phyloP scores from a whole-genome alignment of 2,888 invertebrate species.

The Smittia aterrima region DNA sequence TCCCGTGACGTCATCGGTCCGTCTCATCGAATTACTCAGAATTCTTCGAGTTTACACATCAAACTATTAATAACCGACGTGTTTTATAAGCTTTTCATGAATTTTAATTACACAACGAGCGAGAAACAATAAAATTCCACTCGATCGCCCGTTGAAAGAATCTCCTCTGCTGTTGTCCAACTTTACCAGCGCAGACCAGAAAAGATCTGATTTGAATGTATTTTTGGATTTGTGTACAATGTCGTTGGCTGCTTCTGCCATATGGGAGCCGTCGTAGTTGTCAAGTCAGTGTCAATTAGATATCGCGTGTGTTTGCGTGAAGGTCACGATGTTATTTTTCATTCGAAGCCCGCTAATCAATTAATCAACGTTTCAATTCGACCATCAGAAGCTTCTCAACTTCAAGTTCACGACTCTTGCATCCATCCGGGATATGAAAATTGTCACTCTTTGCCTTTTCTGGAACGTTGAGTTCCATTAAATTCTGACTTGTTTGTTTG shows the following conservation, averaged over 20 bases:
- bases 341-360: not conserved
- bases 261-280: conserved; percentile 3
- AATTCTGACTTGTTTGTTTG: not conserved
- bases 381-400: not conserved
- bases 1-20: no score
- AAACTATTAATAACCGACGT: no score
- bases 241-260: conserved; percentile 6
- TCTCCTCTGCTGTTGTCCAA: no score
- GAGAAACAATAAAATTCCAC: no score
- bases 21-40: no score
- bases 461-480: not conserved
- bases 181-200: not conserved
- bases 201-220: conserved; percentile 29
- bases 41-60: no score
- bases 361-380: not conserved
- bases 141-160: no score
- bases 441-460: not conserved
- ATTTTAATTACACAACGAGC: no score
- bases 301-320: not conserved
- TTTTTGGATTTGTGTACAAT: conserved; percentile 34
- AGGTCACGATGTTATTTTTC: conserved; percentile 6
- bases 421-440: not conserved
- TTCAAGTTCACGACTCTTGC: not conserved
- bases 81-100: no score
- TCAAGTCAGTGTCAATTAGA: conserved; percentile 14